These are phyloP conservation scores for Prunella himalayana DNA, from an alignment of 2,113 vertebrate species.

Conservation along the genomic window DNA sequence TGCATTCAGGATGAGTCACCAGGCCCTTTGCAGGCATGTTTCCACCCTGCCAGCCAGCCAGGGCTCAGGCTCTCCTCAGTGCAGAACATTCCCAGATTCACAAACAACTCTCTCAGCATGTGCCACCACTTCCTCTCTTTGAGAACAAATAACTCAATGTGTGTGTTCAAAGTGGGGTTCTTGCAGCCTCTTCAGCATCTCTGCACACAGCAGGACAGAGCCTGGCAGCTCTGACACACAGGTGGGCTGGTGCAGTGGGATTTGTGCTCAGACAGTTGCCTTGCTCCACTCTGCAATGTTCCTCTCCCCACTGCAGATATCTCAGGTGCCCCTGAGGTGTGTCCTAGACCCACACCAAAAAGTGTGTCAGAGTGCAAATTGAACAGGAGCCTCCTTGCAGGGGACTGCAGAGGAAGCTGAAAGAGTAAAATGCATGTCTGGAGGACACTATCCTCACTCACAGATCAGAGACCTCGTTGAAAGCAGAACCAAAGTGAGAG, in stretches of 20 bases:
- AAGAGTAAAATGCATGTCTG: not conserved
- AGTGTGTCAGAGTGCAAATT: not conserved
- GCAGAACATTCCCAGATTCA: not conserved
- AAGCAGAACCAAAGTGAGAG: not conserved
- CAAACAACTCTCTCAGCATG: not conserved
- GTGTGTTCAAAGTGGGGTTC: not conserved
- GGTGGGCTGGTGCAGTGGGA: not conserved
- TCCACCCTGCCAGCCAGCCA: not conserved
- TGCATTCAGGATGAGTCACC: not conserved
- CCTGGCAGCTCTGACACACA: accelerated
- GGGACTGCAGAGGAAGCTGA: not conserved
- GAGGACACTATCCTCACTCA: not conserved
- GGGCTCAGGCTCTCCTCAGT: not conserved
- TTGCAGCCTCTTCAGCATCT: not conserved
- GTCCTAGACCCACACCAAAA: not conserved
- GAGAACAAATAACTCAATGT: not conserved
- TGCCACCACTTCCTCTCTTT: not conserved
- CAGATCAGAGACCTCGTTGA: not conserved
- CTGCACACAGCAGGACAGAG: accelerated
- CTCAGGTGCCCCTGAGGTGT: not conserved
- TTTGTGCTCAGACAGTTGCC: not conserved
- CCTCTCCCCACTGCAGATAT: not conserved
- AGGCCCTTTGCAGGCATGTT: not conserved
- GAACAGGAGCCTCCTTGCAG: not conserved
- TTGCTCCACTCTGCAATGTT: not conserved